Percentiles rank a stretch among this genome's conserved stretches.
These are phyloP conservation scores for Neelides sp. DNA, from an alignment of 1,140 invertebrate genomes.

Conservation along the genomic window DNA sequence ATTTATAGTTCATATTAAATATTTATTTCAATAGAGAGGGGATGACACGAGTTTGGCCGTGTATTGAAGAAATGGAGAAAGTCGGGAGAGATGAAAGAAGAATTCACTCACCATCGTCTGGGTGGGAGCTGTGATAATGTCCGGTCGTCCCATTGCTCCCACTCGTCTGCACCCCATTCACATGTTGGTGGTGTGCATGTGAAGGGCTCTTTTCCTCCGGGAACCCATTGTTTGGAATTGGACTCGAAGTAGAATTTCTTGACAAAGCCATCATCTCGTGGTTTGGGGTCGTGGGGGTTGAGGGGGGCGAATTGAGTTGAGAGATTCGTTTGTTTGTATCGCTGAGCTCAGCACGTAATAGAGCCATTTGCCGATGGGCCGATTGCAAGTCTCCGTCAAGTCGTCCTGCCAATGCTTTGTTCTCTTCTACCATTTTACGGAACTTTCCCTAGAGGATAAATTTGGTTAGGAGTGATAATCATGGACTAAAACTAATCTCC, in stretches of 20 bases:
- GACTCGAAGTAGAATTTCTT: too few relatives aligned
- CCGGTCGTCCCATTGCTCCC: conserved; percentile 14
- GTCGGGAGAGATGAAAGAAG: too few relatives aligned
- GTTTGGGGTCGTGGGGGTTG: conserved; percentile 19
- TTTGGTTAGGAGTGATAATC: background rate
- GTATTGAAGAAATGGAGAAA: too few relatives aligned
- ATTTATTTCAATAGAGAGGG: too few relatives aligned
- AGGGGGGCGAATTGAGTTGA: conserved; percentile 24
- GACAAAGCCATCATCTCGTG: too few relatives aligned
- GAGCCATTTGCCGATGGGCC: conserved; percentile 27
- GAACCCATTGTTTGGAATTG: too few relatives aligned
- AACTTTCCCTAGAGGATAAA: conserved; percentile 43
- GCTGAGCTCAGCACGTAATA: conserved; percentile 25
- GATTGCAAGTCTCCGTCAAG: conserved; percentile 40
- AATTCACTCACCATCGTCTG: too few relatives aligned
- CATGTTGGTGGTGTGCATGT: conserved; percentile 1
- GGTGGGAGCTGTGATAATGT: too few relatives aligned
- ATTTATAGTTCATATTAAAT: too few relatives aligned
- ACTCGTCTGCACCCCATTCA: conserved; percentile 16
- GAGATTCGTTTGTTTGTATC: conserved; percentile 28
- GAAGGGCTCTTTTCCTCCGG: too few relatives aligned
- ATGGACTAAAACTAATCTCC: too few relatives aligned
- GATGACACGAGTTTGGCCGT: too few relatives aligned
- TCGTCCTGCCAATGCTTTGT: conserved; percentile 47
- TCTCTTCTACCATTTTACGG: conserved; percentile 57